phyloP scores from a whole-genome alignment of 2,113 vertebrate species.

The Apaloderma vittatum region DNA sequence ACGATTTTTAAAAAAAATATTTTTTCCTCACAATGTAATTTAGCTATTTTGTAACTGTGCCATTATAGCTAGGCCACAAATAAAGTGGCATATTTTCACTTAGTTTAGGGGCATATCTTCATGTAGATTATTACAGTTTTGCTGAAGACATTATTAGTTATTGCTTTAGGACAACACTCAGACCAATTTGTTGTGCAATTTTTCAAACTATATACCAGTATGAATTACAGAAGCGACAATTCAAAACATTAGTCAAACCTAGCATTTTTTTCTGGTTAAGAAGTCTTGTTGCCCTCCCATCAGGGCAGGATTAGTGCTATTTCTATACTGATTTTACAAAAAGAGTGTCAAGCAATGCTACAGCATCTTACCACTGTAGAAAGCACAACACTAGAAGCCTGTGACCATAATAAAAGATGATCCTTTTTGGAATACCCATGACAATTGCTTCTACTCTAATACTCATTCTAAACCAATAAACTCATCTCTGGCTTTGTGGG shows the following conservation, averaged over 20 bases:
- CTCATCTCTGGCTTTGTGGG: neutral
- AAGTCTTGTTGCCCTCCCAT: neutral
- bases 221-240: neutral
- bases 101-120: neutral
- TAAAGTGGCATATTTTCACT: neutral
- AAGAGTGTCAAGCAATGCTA: neutral
- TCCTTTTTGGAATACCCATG: neutral
- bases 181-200: neutral
- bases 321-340: neutral
- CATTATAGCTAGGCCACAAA: neutral
- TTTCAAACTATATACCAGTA: neutral
- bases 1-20: rapidly evolving
- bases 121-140: neutral
- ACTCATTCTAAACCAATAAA: neutral
- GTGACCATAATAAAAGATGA: neutral
- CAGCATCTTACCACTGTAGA: neutral
- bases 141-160: neutral
- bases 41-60: neutral
- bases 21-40: neutral
- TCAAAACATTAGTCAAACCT: neutral
- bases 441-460: neutral
- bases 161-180: neutral
- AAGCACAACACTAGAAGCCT: neutral
- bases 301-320: neutral
- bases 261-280: neutral